These are phyloP conservation scores for Phorcus lineatus DNA, from an alignment of 2,888 invertebrate species.

Conservation along the genomic window DNA sequence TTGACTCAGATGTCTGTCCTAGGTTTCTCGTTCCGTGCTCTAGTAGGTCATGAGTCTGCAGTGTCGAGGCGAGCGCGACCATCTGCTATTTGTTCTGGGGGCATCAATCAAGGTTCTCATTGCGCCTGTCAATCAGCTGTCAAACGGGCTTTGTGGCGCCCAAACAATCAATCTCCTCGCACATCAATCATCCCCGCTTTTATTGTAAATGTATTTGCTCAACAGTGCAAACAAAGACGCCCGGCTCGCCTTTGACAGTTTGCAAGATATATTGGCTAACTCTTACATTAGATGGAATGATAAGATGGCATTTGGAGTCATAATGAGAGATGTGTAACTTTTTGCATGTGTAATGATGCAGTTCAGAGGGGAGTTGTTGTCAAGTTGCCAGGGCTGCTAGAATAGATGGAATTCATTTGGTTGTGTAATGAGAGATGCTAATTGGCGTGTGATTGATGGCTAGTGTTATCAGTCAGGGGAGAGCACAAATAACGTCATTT, in stretches of 20 bases:
- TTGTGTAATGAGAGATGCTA: conserved; percentile 66
- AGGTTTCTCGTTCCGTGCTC: not conserved
- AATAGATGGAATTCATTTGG: conserved; percentile 43
- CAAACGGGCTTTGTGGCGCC: conserved; percentile 68
- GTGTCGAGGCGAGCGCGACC: conserved; percentile 34
- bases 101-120: conserved; percentile 73
- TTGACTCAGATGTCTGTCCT: not conserved
- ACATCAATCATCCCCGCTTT: conserved; percentile 70
- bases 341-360: conserved; percentile 39
- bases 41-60: conserved; percentile 12
- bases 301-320: conserved; percentile 42
- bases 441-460: conserved; percentile 70
- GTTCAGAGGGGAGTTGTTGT: conserved; percentile 35
- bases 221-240: conserved; percentile 70
- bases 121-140: conserved; percentile 73
- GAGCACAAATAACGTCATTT: conserved; percentile 71
- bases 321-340: conserved; percentile 37
- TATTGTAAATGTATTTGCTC: conserved; percentile 73
- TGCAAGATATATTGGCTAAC: conserved; percentile 56
- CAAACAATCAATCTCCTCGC: conserved; percentile 70
- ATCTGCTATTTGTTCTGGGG: conserved; percentile 69
- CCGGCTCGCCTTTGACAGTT: conserved; percentile 60
- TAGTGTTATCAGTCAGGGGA: conserved; percentile 68
- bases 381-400: conserved; percentile 32
- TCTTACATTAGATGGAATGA: conserved; percentile 54